Evolutionary conservation across 2,888 invertebrate genomes (phyloP).

Genomic region (Ditylenchus weischeri): DNA sequence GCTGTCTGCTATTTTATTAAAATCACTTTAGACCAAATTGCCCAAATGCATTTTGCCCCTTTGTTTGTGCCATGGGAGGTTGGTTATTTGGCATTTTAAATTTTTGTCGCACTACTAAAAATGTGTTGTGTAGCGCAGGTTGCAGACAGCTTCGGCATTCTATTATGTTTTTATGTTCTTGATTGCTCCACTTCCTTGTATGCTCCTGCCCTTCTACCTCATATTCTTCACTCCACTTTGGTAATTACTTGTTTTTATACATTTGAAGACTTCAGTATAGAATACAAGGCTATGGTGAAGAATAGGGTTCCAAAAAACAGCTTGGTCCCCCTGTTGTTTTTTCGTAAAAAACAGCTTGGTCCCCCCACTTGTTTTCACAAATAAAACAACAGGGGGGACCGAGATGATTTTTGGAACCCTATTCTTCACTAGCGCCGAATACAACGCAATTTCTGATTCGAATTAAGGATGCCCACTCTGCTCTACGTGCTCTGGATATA

Average conservation of each 20-base stretch:
- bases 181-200: slow-evolving; percentile 58
- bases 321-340: too few relatives aligned
- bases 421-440: too few relatives aligned
- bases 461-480: slow-evolving; percentile 31
- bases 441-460: not conserved
- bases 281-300: too few relatives aligned
- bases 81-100: too few relatives aligned
- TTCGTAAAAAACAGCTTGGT: too few relatives aligned
- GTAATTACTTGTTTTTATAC: slow-evolving; percentile 26
- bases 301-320: too few relatives aligned
- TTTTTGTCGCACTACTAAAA: too few relatives aligned
- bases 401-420: too few relatives aligned
- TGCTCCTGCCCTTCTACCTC: slow-evolving; percentile 65
- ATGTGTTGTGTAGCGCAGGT: slow-evolving; percentile 14
- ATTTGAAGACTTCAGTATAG: not conserved
- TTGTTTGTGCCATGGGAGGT: slow-evolving; percentile 3
- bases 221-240: slow-evolving; percentile 59
- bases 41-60: slow-evolving; percentile 5
- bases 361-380: too few relatives aligned
- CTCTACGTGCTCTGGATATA: slow-evolving; percentile 66
- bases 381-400: too few relatives aligned
- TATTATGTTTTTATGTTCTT: slow-evolving; percentile 17
- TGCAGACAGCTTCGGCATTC: slow-evolving; percentile 23
- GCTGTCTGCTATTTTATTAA: too few relatives aligned
- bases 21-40: too few relatives aligned